Evolutionary conservation across 2,113 vertebrate species (phyloP).

Genomic region (Ivindomyrus marchei): DNA sequence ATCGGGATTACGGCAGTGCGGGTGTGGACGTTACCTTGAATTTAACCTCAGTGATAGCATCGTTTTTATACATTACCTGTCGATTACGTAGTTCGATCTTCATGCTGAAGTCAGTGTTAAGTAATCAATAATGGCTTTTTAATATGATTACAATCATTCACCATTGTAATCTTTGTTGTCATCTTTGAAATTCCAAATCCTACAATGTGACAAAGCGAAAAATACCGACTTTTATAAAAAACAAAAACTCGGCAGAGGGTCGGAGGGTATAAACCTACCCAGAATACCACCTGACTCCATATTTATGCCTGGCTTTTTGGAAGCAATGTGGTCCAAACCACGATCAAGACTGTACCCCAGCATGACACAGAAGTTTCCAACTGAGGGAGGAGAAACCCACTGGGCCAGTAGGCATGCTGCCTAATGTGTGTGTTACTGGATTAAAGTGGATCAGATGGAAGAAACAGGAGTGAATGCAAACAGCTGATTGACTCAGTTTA

Average conservation of each 20-base stretch:
- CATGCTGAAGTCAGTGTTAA: not conserved
- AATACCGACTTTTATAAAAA: not conserved
- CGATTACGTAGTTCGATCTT: not conserved
- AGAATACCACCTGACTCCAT: not conserved
- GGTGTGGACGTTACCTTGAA: not conserved
- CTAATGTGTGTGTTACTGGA: not conserved
- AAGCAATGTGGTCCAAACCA: not conserved
- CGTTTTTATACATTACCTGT: not conserved
- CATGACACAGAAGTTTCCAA: not conserved
- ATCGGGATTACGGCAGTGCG: not conserved
- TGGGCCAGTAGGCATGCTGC: not conserved
- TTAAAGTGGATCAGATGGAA: conserved; percentile 49
- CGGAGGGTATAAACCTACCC: not conserved
- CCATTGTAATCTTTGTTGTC: not conserved
- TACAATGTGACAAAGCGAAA: not conserved
- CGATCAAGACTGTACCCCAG: conserved; percentile 22
- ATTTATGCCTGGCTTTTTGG: not conserved
- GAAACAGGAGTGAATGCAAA: conserved; percentile 19
- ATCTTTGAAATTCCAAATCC: not conserved
- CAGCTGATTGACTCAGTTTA: not conserved
- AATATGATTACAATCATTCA: not conserved
- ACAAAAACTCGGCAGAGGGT: not conserved
- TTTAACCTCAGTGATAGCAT: not conserved
- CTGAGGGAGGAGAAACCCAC: not conserved
- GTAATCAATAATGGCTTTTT: conserved; percentile 11